Evolutionary conservation across 1,140 invertebrate genomes (phyloP).

Genomic region (Drosophila nasuta): DNA sequence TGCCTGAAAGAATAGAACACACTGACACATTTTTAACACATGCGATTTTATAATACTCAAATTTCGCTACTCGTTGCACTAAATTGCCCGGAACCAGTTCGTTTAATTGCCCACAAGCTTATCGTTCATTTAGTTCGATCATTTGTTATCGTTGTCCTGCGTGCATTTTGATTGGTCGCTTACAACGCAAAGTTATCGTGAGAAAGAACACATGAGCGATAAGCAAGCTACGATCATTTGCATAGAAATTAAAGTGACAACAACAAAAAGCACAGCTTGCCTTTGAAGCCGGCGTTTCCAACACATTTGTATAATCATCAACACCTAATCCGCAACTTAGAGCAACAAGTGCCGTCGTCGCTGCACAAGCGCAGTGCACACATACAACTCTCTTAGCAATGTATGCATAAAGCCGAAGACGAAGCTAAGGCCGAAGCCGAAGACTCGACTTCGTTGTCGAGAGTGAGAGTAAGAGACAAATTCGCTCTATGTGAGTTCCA

Average conservation of each 20-base stretch:
- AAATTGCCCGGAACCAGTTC: too few relatives aligned
- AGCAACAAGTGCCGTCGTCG: constrained; percentile 38
- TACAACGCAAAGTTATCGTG: background rate
- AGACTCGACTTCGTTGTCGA: background rate
- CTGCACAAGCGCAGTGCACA: constrained; percentile 3
- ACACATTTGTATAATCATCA: background rate
- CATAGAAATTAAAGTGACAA: background rate
- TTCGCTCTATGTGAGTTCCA: constrained; percentile 49
- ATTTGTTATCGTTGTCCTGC: background rate
- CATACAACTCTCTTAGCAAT: constrained; percentile 3
- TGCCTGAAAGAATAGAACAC: too few relatives aligned
- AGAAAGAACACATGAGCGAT: background rate
- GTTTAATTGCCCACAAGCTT: too few relatives aligned
- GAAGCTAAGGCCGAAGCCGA: constrained; percentile 22
- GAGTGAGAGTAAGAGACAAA: constrained; percentile 65
- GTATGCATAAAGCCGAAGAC: constrained; percentile 15
- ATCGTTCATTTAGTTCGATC: background rate
- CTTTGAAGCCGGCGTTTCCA: constrained; percentile 24
- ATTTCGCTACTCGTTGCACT: too few relatives aligned
- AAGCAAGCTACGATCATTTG: background rate
- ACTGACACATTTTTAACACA: too few relatives aligned
- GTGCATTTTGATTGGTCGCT: background rate
- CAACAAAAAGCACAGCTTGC: background rate
- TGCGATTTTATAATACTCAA: too few relatives aligned
- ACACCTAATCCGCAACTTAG: constrained; percentile 16